These are phyloP conservation scores for Alcis repandata DNA, from an alignment of 2,888 invertebrate species.

Conservation along the genomic window DNA sequence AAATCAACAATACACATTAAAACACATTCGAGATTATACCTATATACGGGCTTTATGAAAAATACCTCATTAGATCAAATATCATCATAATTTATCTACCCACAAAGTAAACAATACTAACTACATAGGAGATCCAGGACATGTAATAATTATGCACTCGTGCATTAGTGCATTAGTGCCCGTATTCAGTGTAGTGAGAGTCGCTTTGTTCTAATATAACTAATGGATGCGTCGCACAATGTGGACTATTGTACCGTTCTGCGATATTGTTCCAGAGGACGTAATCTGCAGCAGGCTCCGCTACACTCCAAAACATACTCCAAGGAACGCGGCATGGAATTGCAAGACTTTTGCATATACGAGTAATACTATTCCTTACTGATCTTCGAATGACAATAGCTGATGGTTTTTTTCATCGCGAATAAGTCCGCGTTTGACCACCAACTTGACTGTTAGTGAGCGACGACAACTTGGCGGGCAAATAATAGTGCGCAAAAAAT, in stretches of 20 bases:
- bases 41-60: neutral
- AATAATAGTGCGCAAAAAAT: no score
- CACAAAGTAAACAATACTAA: neutral
- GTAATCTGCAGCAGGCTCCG: neutral
- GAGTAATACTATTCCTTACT: no score
- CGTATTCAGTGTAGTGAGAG: conserved; percentile 9
- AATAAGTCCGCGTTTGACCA: no score
- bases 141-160: neutral
- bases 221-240: conserved; percentile 42
- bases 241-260: neutral
- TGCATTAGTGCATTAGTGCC: conserved; percentile 1
- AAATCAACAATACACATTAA: no score
- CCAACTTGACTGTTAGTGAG: no score
- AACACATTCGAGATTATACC: neutral
- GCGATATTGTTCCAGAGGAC: neutral
- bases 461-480: no score
- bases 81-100: neutral
- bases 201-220: conserved; percentile 44
- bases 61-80: neutral
- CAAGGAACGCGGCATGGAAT: neutral
- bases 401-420: no score
- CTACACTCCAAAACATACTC: neutral
- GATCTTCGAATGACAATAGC: no score
- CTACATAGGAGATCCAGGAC: neutral
- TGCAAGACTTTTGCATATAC: neutral